These are phyloP conservation scores for Daboia siamensis DNA, from an alignment of 2,113 vertebrate species.

Conservation along the genomic window DNA sequence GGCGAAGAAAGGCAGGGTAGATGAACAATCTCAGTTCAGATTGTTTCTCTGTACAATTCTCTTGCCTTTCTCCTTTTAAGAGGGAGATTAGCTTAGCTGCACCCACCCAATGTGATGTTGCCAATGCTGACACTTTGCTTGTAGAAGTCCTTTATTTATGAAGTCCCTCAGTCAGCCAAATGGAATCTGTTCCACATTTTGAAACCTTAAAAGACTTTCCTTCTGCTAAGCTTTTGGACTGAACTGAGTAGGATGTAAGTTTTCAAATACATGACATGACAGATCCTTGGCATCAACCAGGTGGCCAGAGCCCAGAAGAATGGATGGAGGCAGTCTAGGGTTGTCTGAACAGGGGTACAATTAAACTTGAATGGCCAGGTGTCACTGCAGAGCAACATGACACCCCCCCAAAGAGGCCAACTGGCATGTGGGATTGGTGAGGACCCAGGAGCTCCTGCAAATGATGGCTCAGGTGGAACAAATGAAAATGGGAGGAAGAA, in stretches of 20 bases:
- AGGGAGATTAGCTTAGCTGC: neutral
- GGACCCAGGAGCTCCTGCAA: neutral
- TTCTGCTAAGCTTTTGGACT: neutral
- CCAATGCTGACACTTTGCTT: neutral
- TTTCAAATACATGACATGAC: neutral
- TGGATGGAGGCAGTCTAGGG: neutral
- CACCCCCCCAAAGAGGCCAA: neutral
- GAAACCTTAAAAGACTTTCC: neutral
- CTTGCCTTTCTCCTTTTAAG: neutral
- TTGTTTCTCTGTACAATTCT: neutral
- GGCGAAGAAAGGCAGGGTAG: too few species aligned
- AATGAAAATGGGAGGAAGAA: neutral
- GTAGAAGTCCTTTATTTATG: neutral
- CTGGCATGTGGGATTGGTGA: neutral
- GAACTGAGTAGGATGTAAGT: neutral
- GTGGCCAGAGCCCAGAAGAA: neutral
- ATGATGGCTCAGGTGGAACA: neutral
- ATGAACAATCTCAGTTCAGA: neutral
- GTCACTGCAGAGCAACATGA: neutral
- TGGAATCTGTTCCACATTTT: neutral
- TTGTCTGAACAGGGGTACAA: neutral
- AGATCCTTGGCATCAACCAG: neutral
- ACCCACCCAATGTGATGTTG: neutral
- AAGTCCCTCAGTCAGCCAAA: neutral
- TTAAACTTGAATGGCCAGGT: neutral